These are phyloP conservation scores for Phragmatobia fuliginosa DNA, from an alignment of 2,888 invertebrate genomes.

Conservation along the genomic window DNA sequence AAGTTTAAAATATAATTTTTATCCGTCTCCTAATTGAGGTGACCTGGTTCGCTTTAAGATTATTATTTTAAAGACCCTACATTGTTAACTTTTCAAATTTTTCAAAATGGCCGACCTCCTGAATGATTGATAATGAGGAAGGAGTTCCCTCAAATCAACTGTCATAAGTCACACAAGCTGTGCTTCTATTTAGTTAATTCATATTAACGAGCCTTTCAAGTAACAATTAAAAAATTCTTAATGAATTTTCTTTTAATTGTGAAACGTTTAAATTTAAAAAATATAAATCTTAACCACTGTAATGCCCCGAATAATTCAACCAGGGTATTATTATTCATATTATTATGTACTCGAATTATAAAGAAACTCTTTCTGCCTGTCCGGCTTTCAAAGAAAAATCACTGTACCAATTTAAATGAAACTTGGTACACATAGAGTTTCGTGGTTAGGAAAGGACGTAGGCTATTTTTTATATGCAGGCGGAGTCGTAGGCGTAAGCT, in stretches of 20 bases:
- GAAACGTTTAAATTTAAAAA: too few species aligned
- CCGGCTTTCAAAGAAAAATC: too few species aligned
- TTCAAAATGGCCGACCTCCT: slow-evolving; percentile 35
- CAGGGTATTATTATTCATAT: too few species aligned
- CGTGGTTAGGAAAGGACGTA: too few species aligned
- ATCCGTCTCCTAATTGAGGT: slow-evolving; percentile 37
- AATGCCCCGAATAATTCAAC: too few species aligned
- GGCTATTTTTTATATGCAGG: too few species aligned
- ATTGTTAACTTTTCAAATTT: slow-evolving; percentile 36
- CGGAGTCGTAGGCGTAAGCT: too few species aligned
- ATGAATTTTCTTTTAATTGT: too few species aligned
- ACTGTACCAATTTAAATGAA: too few species aligned
- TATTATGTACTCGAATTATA: too few species aligned
- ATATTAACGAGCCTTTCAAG: not conserved
- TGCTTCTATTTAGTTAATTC: slow-evolving; percentile 8
- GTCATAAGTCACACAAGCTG: slow-evolving; percentile 20
- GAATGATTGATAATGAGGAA: slow-evolving; percentile 48
- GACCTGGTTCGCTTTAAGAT: slow-evolving; percentile 42
- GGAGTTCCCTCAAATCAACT: slow-evolving; percentile 23
- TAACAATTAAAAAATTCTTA: not conserved
- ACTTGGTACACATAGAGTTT: too few species aligned
- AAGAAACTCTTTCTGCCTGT: too few species aligned
- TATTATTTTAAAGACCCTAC: slow-evolving; percentile 38
- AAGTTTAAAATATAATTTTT: slow-evolving; percentile 33
- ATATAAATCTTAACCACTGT: not conserved